These are phyloP conservation scores for Mesocentrotus franciscanus DNA, from an alignment of 53 echinoderm and acorn worm species.

Conservation along the genomic window DNA sequence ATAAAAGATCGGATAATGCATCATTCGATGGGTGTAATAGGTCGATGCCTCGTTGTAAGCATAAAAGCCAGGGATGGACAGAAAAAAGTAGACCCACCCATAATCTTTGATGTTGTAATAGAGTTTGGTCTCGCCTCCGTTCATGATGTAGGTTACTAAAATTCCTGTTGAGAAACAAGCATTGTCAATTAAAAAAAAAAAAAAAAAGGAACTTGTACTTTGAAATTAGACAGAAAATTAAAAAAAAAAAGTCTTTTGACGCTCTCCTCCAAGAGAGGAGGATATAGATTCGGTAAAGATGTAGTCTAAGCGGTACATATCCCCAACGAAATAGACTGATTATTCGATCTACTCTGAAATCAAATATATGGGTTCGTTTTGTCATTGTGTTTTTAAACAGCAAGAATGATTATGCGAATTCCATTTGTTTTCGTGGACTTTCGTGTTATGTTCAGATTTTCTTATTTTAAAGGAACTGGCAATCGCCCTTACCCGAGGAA, in stretches of 20 bases:
- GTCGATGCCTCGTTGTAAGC: constrained; percentile 47
- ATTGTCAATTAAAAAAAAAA: neutral
- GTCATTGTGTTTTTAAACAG: neutral
- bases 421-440: neutral
- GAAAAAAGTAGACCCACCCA: constrained; percentile 54
- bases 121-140: constrained; percentile 46
- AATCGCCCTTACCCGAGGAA: constrained; percentile 40
- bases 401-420: neutral
- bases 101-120: constrained; percentile 67
- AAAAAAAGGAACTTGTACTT: neutral
- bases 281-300: too few relatives aligned
- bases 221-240: neutral
- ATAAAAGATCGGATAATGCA: constrained; percentile 56
- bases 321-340: too few relatives aligned
- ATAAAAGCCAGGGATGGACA: constrained; percentile 22
- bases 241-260: too few relatives aligned
- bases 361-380: neutral
- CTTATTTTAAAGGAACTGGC: neutral
- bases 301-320: too few relatives aligned
- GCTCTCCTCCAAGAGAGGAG: too few relatives aligned
- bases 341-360: neutral
- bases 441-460: neutral
- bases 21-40: constrained; percentile 43
- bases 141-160: constrained; percentile 61
- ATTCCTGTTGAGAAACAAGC: constrained; percentile 32